Base-by-base conservation (phyloP, 2,888 invertebrate genomes). In the Macrophya alboannulata region DNA sequence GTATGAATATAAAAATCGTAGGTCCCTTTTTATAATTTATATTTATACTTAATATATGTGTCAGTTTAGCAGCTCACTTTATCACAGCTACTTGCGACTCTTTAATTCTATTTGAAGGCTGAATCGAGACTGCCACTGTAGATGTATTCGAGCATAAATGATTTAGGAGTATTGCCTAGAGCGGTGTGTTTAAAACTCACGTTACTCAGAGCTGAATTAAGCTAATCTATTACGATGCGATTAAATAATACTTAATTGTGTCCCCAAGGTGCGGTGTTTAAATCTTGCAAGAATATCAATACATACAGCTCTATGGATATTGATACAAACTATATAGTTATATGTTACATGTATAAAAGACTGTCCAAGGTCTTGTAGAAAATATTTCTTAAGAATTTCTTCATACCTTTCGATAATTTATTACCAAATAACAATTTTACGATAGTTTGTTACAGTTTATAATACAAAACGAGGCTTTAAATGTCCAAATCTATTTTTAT, bases 191-290 rank as follows among this genome's bases (percentile, higher is more conserved):
- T 21, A 48, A 51, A 25, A 12, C 31, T 76, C 12, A 25, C 48
- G 15, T 21, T 31, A 48, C 21, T 74, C 43, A n/a, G 43, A 8
- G 40, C 72, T 45, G 72, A 76, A 76, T 65, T 25, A 21, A 31
- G 25, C 17, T 65, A 65, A 65, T 65, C 31, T 25, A 15, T 15
- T 51, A 6, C 17, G 72, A 15, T 10, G 2, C 25, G 76, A 76
- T 48, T 25, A 51, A 31, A 43, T 48, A 12, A 45, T 25, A 51
- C 48, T 76, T 76, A 31, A 76, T 76, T 51, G 76, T 76, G 76
- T 76, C 76, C 76, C 74, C 76, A n/a, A 76, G 76, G 48, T 76
- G 48, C 31, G 76, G 25, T 76, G 21, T 45, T 48, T 65, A 25
- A 65, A 12, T 65, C 25, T 65, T 31, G 12, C 62, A 65, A n/a